Percentiles rank a stretch among this genome's conserved stretches.
Conservation (phyloP, 2,113 vertebrate species). For the Phylloscopus whistleri region DNA sequence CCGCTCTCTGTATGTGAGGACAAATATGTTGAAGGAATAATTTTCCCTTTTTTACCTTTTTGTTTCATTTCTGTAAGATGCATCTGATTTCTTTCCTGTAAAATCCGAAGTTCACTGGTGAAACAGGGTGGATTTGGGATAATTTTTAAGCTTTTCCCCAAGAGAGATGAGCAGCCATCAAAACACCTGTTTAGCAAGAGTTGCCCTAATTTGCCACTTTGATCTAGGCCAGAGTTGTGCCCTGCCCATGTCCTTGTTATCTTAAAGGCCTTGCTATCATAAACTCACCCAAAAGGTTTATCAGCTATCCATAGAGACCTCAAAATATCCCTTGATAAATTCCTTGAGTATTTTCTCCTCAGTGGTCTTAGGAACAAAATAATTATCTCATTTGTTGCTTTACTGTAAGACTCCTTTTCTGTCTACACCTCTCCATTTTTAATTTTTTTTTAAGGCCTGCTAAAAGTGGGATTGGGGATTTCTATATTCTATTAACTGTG, state of each 20-base stretch:
- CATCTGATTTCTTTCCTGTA: not conserved
- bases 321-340: not conserved
- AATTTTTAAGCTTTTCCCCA: not conserved
- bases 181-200: not conserved
- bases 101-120: not conserved
- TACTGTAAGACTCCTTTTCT: not conserved
- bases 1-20: not conserved
- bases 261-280: not conserved
- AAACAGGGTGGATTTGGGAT: not conserved
- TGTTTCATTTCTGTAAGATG: not conserved
- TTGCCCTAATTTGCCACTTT: not conserved
- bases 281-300: not conserved
- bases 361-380: not conserved
- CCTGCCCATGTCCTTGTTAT: not conserved
- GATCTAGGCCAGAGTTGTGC: not conserved
- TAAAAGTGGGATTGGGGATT: not conserved
- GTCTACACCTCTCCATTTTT: not conserved
- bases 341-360: not conserved
- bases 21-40: not conserved
- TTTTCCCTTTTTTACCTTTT: not conserved
- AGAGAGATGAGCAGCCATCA: not conserved
- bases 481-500: conserved; percentile 24
- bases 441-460: not conserved
- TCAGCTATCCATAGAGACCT: not conserved
- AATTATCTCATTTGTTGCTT: not conserved